Conservation (phyloP, 2,888 invertebrate genomes). For the Trachelus stipa region DNA sequence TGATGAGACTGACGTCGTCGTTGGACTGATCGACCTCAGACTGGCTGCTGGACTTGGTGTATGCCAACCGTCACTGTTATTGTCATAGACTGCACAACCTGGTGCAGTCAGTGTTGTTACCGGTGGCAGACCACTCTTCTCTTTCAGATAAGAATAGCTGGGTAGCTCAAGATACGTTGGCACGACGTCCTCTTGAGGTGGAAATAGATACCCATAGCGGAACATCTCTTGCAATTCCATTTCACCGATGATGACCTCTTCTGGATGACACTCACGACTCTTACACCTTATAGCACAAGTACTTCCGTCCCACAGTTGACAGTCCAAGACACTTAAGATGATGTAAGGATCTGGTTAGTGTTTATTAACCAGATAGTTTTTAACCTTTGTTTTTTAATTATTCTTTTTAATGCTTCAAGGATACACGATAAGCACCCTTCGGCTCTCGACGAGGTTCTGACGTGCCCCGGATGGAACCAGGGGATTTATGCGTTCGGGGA, state of each 20-base stretch:
- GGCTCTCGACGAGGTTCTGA: conserved; percentile 56
- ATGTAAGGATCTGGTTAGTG: background rate
- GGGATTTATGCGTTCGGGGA: conserved; percentile 62
- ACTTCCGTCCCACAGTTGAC: background rate
- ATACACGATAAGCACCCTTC: conserved; percentile 14
- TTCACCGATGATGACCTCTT: background rate
- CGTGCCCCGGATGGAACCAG: conserved; percentile 34
- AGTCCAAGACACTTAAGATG: background rate
- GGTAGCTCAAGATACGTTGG: conserved; percentile 56
- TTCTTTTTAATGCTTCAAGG: background rate
- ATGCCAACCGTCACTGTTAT: conserved; percentile 63
- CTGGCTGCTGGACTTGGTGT: conserved; percentile 62
- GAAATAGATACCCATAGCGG: conserved; percentile 62
- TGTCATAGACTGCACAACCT: conserved; percentile 46
- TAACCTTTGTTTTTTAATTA: background rate
- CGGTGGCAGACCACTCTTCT: conserved; percentile 52
- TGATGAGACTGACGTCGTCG: conserved; percentile 50
- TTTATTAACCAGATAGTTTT: background rate
- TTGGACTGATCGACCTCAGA: conserved; percentile 59
- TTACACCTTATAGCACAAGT: background rate
- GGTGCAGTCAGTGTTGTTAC: conserved; percentile 47
- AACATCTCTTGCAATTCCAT: conserved; percentile 65
- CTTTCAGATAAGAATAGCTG: conserved; percentile 52
- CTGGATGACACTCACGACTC: background rate
- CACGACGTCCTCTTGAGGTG: conserved; percentile 52